These are phyloP conservation scores for Lasiurus borealis DNA, from an alignment of 2,113 vertebrate genomes.

Conservation along the genomic window DNA sequence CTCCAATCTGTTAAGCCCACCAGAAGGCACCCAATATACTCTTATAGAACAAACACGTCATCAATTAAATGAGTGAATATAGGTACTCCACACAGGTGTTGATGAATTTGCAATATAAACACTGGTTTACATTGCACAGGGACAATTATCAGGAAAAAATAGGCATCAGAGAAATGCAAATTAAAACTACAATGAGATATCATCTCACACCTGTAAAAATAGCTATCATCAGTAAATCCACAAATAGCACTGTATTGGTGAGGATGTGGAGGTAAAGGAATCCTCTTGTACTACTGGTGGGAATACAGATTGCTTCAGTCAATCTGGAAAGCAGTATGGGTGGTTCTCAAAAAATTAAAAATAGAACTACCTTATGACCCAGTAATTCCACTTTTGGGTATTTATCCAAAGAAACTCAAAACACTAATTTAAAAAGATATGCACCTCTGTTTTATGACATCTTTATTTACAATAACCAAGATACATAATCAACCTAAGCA, in stretches of 20 bases:
- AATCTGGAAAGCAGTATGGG: neutral
- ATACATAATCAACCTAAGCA: neutral
- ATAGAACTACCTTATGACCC: neutral
- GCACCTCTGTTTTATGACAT: neutral
- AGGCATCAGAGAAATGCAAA: neutral
- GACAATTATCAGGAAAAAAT: neutral
- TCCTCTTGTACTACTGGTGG: neutral
- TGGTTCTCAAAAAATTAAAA: neutral
- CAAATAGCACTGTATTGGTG: neutral
- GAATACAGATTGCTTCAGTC: neutral
- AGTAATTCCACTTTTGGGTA: neutral
- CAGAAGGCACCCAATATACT: neutral
- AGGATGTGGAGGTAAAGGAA: neutral
- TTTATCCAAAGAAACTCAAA: neutral
- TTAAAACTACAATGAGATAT: neutral
- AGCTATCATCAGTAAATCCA: neutral
- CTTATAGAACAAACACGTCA: neutral
- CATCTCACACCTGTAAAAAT: neutral
- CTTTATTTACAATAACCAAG: neutral
- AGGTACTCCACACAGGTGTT: neutral
- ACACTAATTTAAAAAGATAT: neutral
- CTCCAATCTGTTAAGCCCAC: neutral
- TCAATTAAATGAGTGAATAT: neutral
- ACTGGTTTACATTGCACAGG: neutral
- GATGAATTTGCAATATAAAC: neutral